Evolutionary conservation across 2,797 vertebrate species (phyloP).

Genomic region (Scolopax bukidnonensis): DNA sequence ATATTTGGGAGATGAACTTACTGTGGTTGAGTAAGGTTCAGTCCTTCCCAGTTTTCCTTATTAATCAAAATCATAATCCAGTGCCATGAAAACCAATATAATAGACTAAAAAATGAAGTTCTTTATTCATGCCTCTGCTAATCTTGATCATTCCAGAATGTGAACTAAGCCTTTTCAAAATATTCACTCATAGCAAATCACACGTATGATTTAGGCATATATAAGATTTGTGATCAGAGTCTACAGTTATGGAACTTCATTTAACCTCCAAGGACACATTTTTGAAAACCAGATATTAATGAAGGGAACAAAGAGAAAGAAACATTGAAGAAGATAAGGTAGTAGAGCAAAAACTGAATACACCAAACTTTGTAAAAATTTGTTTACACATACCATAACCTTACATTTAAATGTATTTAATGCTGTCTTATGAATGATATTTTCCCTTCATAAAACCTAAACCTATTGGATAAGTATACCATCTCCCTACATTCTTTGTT

Average conservation of each 20-base stretch:
- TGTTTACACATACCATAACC: background rate
- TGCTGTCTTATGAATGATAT: background rate
- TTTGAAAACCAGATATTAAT: background rate
- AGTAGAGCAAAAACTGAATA: background rate
- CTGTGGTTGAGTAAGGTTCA: background rate
- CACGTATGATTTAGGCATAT: background rate
- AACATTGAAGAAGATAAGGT: background rate
- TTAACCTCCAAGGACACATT: background rate
- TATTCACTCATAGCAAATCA: background rate
- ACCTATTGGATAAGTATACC: background rate
- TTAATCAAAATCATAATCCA: background rate
- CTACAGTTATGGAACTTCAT: background rate
- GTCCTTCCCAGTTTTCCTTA: background rate
- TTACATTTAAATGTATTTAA: conserved; percentile 20
- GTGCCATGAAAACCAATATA: background rate
- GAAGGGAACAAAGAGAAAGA: background rate
- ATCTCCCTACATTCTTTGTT: background rate
- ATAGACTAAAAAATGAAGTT: background rate
- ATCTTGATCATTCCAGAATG: background rate
- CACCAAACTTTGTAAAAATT: background rate
- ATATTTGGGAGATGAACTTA: background rate
- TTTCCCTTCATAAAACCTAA: background rate
- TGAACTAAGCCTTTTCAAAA: background rate
- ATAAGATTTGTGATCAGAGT: background rate
- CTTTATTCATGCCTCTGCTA: background rate